A percentile compares a stretch with the other conserved stretches of the same genome.
These are phyloP conservation scores for Microcebus jonahi DNA, from an alignment of 2,113 vertebrate genomes.

Conservation along the genomic window DNA sequence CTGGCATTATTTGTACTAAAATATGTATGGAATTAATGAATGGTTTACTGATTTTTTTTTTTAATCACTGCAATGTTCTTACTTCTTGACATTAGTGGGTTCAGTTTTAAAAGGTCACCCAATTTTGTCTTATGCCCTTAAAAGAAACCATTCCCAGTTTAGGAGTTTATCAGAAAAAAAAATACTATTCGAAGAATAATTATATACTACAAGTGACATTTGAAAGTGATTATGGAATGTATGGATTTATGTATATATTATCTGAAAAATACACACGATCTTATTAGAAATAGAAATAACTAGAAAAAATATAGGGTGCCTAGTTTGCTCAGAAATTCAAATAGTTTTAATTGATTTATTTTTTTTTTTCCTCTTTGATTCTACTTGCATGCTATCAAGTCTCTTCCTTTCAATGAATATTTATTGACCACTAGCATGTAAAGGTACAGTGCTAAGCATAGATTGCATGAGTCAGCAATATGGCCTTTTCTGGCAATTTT, in stretches of 20 bases:
- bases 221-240: neutral
- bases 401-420: slow-evolving; percentile 22
- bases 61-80: neutral
- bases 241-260: neutral
- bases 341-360: neutral
- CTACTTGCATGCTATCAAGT: neutral
- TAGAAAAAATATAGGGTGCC: neutral
- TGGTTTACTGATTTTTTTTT: neutral
- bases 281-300: neutral
- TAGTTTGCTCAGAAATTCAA: neutral
- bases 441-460: neutral
- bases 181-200: neutral
- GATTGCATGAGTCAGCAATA: neutral
- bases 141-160: neutral
- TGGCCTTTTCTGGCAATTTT: slow-evolving; percentile 1
- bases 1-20: neutral
- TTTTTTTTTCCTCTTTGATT: neutral
- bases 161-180: neutral
- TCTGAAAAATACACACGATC: neutral
- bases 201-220: neutral
- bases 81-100: neutral
- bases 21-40: neutral
- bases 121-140: neutral
- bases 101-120: neutral
- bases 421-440: neutral